Percentiles rank a stretch among this genome's conserved stretches.
Conservation (phyloP, 2,888 invertebrate genomes). For the Ypsolopha sequella region DNA sequence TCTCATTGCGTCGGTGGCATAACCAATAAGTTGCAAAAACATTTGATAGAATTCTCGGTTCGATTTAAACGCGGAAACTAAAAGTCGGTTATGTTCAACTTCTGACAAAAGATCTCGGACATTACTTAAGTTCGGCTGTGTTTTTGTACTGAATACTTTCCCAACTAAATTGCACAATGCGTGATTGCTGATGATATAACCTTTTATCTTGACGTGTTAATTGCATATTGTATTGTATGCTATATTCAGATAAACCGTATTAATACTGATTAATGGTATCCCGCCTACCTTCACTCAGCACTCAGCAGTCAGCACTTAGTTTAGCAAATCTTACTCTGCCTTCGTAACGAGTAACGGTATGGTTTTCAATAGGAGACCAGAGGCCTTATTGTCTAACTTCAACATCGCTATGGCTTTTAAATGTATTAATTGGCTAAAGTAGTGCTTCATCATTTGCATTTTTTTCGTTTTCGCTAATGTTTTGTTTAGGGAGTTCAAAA, state of each 20-base stretch:
- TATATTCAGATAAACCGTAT: too few relatives aligned
- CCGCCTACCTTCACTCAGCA: constrained; percentile 25
- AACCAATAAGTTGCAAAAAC: neutral
- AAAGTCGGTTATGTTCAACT: constrained; percentile 20
- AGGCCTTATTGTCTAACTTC: too few relatives aligned
- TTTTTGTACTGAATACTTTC: constrained; percentile 28
- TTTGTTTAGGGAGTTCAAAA: too few relatives aligned
- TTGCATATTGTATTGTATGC: constrained; percentile 22
- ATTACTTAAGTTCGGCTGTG: constrained; percentile 40
- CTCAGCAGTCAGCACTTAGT: constrained; percentile 8
- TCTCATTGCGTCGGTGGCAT: neutral
- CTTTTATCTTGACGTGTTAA: constrained; percentile 35
- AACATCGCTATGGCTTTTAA: too few relatives aligned
- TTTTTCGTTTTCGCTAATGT: too few relatives aligned
- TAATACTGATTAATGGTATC: constrained; percentile 6
- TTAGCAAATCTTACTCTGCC: neutral
- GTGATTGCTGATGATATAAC: constrained; percentile 35
- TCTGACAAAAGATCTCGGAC: constrained; percentile 35
- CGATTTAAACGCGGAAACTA: constrained; percentile 5
- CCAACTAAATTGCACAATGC: constrained; percentile 38
- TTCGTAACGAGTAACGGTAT: too few relatives aligned
- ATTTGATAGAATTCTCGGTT: constrained; percentile 1
- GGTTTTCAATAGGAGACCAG: too few relatives aligned
- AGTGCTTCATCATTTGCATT: too few relatives aligned
- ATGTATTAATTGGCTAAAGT: too few relatives aligned